A percentile compares a stretch with the other conserved stretches of the same genome.
These are phyloP conservation scores for Thecocarcelia acutangulata DNA, from an alignment of 2,888 invertebrate genomes.

Conservation along the genomic window DNA sequence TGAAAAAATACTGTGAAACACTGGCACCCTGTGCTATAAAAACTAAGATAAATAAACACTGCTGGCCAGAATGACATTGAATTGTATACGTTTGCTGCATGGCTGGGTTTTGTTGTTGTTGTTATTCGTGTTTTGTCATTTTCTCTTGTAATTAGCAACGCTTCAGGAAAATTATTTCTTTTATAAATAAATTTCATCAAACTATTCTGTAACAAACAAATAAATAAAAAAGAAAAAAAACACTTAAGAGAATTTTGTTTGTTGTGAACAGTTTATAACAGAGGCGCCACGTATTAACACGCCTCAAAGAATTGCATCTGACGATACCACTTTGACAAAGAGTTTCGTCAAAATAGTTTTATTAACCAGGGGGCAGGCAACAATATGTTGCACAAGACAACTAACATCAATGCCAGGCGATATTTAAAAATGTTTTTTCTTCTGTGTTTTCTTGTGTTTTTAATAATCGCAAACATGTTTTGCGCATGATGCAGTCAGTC, in stretches of 20 bases:
- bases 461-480: constrained; percentile 60
- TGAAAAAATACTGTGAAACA: constrained; percentile 4
- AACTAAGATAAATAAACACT: constrained; percentile 77
- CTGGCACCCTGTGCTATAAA: constrained; percentile 1
- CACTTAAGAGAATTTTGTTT: constrained; percentile 7
- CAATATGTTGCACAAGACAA: constrained; percentile 29
- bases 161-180: constrained; percentile 69
- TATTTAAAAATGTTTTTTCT: constrained; percentile 12
- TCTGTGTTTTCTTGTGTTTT: not conserved
- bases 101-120: not conserved
- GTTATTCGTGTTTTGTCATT: constrained; percentile 8
- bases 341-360: constrained; percentile 44
- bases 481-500: constrained; percentile 36
- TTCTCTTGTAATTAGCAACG: constrained; percentile 77
- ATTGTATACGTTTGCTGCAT: constrained; percentile 59
- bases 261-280: constrained; percentile 23
- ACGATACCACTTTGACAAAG: constrained; percentile 21
- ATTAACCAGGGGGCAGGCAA: constrained; percentile 48
- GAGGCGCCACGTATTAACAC: constrained; percentile 68
- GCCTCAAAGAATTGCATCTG: constrained; percentile 65
- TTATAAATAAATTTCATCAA: constrained; percentile 20
- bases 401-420: constrained; percentile 8
- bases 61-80: constrained; percentile 78
- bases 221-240: too few relatives aligned
- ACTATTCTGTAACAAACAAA: constrained; percentile 3